A percentile compares a stretch with the other conserved stretches of the same genome.
Evolutionary conservation across 2,113 vertebrate genomes (phyloP).

Genomic region (Galbula dea): DNA sequence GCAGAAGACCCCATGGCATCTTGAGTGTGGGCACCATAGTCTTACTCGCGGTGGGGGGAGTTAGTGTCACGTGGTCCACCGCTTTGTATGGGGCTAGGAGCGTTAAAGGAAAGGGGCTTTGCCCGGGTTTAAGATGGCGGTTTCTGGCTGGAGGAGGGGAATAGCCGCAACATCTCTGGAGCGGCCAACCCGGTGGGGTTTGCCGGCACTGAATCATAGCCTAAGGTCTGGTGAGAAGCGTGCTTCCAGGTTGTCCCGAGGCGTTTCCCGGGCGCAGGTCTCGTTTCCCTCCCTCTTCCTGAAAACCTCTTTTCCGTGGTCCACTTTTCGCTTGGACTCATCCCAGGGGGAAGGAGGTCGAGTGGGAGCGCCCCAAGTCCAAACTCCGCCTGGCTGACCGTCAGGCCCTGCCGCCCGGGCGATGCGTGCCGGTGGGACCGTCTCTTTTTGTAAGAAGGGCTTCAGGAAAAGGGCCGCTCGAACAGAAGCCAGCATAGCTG

Average conservation of each 20-base stretch:
- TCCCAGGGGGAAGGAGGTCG: neutral
- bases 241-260: neutral
- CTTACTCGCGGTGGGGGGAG: no score
- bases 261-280: neutral
- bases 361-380: neutral
- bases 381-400: neutral
- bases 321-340: neutral
- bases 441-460: neutral
- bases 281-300: neutral
- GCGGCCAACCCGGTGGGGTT: neutral
- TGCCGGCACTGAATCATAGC: neutral
- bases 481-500: neutral
- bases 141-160: neutral
- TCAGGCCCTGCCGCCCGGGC: neutral
- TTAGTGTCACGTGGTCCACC: neutral
- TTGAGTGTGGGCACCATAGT: neutral
- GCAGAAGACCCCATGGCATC: neutral
- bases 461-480: neutral
- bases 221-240: neutral
- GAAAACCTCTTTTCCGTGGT: neutral
- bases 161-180: neutral
- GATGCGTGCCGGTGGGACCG: neutral
- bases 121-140: constrained; percentile 14
- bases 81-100: neutral
- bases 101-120: neutral